Evolutionary conservation across 2,797 vertebrate species (phyloP), one percentile per base, ranked within the genome.

Genomic region (Toxotes lorentzi): DNA sequence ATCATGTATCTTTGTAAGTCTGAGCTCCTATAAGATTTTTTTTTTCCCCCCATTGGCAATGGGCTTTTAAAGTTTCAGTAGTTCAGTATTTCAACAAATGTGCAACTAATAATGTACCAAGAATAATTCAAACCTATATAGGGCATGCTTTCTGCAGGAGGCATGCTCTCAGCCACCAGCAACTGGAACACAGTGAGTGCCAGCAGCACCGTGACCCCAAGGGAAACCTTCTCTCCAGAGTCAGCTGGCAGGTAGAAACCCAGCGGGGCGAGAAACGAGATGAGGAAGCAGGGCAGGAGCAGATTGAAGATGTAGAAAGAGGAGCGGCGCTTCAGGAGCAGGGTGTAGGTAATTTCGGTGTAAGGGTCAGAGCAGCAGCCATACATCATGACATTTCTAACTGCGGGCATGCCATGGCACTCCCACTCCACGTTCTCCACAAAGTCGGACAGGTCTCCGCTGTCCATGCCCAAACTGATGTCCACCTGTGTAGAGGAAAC

Each of bases 81-180:
- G 38, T 38, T 38, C 0, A 58, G 38, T 40, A 69, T 58, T 62
- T n/a, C 27, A 30, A 30, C 27, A 30, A 30, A 30, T 1, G 35
- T 1, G 2, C 0, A 43, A 47, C 70, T 41, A 41, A 35, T 35
- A 38, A 2, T 40, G 14, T 10, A 1, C 24, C 30, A 70, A 51
- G 21, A 84, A 72, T 27, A 50, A 43, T 51, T 66, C 88, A 66
- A 27, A 94, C 98, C 98, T 92, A 99, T 99, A 57, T 99, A 95
- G 43, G 98, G 98, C 51, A 99, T 97, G 2, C 95, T 99, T 93
- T 99, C 98, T 27, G 98, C 98, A 32, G 98, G 97, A 1, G 98
- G 98, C 98, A 99, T 99, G 94, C 97, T 99, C 93, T 99, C 98
- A 48, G 98, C 98, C 88, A 99, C 98, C 97, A 99, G 95, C 76